Percentiles rank a stretch among this genome's conserved stretches.
Evolutionary conservation across 2,113 vertebrate genomes (phyloP).

Genomic region (Bos javanicus): DNA sequence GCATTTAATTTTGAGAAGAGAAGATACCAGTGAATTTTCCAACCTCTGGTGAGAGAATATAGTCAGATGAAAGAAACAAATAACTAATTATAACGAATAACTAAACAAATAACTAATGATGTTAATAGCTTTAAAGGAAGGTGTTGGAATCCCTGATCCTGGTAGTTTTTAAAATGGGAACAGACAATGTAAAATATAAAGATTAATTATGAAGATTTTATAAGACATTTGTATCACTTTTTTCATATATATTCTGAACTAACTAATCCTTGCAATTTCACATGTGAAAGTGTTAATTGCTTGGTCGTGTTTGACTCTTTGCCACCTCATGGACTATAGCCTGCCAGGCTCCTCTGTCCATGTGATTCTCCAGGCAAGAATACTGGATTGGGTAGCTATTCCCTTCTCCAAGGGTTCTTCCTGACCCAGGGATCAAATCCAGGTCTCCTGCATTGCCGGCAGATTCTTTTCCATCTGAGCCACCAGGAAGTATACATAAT

Average conservation of each 20-base stretch:
- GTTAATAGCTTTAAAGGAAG: not conserved
- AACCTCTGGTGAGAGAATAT: not conserved
- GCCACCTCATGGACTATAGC: not conserved
- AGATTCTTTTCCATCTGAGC: not conserved
- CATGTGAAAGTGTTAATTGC: not conserved
- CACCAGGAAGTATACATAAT: not conserved
- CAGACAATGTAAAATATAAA: not conserved
- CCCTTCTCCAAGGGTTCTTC: not conserved
- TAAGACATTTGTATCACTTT: not conserved
- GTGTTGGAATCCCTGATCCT: not conserved
- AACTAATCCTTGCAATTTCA: not conserved
- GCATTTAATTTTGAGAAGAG: not conserved
- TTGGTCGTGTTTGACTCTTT: not conserved
- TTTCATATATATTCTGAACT: not conserved
- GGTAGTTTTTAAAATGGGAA: not conserved
- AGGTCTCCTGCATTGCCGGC: not conserved
- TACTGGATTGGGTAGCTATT: not conserved
- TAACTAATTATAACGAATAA: too few relatives aligned
- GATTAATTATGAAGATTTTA: not conserved
- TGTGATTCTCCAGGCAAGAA: not conserved
- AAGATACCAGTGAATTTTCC: not conserved
- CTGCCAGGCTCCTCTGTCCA: not conserved
- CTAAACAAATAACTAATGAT: not conserved
- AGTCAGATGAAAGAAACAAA: not conserved
- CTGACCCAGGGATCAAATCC: not conserved